phyloP scores from a whole-genome alignment of 2,113 vertebrate species.

The Mesoclemmys tuberculata region DNA sequence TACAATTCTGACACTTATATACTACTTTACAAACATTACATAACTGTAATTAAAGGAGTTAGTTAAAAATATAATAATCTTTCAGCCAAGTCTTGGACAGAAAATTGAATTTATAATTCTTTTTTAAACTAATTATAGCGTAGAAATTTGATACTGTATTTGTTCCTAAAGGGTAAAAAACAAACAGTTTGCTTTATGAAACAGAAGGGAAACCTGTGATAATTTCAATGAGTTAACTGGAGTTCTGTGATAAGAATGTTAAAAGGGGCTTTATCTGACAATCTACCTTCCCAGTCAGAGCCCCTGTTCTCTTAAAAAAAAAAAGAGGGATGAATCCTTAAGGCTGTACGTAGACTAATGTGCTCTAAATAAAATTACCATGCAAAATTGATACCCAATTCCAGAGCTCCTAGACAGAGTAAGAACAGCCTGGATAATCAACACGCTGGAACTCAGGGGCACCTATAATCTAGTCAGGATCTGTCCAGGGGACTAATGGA shows the following conservation, averaged over 20 bases:
- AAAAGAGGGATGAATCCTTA: not conserved
- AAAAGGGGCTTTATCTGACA: not conserved
- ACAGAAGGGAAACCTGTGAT: not conserved
- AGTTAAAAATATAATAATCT: not conserved
- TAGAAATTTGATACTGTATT: not conserved
- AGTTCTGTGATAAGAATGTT: not conserved
- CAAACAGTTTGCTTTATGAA: not conserved
- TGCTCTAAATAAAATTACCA: not conserved
- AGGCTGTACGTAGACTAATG: not conserved
- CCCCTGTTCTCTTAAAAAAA: not conserved
- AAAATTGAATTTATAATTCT: not conserved
- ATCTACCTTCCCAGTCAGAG: not conserved
- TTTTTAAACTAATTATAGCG: not conserved
- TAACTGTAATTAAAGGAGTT: not conserved
- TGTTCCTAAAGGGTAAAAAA: not conserved
- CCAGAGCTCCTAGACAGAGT: too few species aligned
- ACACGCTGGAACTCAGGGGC: not conserved
- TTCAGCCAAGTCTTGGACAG: not conserved
- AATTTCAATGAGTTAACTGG: not conserved
- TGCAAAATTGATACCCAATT: not conserved
- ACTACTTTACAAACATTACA: not conserved
- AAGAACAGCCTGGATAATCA: not conserved
- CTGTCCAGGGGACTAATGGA: not conserved
- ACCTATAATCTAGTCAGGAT: not conserved
- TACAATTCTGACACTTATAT: not conserved